These are phyloP conservation scores for Lagopus leucura DNA, from an alignment of 2,113 vertebrate genomes.

Conservation along the genomic window DNA sequence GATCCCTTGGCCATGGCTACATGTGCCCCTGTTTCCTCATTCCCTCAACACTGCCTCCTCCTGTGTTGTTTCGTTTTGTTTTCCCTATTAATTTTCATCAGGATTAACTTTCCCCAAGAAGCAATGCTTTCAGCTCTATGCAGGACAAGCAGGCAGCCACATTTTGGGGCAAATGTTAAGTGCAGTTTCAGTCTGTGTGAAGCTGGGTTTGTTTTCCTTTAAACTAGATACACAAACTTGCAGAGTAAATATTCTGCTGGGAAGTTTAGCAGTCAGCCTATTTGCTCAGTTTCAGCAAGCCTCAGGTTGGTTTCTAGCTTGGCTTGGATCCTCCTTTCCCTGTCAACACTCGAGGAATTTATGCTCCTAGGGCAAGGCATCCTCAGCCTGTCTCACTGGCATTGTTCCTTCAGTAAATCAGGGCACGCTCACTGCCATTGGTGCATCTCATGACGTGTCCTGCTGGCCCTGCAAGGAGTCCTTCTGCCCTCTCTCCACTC, in stretches of 20 bases:
- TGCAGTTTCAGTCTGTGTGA: neutral
- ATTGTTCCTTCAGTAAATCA: neutral
- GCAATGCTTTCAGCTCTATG: neutral
- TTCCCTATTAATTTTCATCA: neutral
- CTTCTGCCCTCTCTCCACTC: neutral
- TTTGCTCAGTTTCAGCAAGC: neutral
- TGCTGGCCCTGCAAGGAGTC: neutral
- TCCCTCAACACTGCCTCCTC: neutral
- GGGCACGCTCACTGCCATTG: neutral
- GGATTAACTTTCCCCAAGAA: neutral
- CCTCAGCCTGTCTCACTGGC: neutral
- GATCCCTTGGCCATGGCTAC: neutral
- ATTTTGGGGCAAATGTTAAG: neutral
- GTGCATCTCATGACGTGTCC: rapidly evolving
- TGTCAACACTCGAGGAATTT: neutral
- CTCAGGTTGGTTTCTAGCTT: neutral
- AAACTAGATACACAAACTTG: neutral
- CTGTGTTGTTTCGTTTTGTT: neutral
- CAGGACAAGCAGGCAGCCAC: neutral
- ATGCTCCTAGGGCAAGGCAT: neutral
- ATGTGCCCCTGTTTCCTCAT: neutral
- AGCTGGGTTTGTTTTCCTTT: neutral
- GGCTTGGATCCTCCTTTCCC: neutral
- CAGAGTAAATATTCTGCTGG: neutral
- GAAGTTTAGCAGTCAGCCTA: neutral